These are phyloP conservation scores for Teinopalpus imperialis DNA, from an alignment of 2,888 invertebrate species.

Conservation along the genomic window DNA sequence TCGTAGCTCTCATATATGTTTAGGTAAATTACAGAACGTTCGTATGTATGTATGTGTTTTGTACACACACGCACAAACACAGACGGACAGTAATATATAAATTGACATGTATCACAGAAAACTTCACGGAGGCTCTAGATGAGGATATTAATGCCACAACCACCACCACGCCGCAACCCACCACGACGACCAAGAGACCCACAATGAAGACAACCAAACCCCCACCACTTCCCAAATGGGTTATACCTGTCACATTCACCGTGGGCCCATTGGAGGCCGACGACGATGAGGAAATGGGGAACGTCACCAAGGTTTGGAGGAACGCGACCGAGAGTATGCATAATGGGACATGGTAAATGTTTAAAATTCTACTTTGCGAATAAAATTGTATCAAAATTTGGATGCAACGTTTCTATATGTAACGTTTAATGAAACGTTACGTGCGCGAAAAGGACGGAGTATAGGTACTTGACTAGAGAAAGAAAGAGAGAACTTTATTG, in stretches of 20 bases:
- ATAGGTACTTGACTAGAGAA: no score
- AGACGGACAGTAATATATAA: no score
- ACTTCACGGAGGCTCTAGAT: constrained; percentile 69
- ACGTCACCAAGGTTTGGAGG: constrained; percentile 50
- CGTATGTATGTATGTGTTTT: no score
- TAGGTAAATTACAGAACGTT: no score
- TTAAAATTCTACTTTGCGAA: no score
- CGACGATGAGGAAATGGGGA: constrained; percentile 62
- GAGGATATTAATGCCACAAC: constrained; percentile 64
- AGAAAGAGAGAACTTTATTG: no score
- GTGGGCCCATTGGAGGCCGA: constrained; percentile 83
- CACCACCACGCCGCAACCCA: constrained; percentile 46
- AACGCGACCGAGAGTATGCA: constrained; percentile 54
- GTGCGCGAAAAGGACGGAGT: no score
- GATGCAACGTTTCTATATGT: no score
- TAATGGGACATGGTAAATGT: constrained; percentile 62
- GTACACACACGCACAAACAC: no score
- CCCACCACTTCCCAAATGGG: constrained; percentile 83
- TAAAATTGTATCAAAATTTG: no score
- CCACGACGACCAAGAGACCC: constrained; percentile 47
- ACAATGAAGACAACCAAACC: constrained; percentile 45
- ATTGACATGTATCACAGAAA: constrained; percentile 59
- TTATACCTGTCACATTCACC: constrained; percentile 89
- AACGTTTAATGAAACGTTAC: no score
- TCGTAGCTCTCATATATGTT: no score